Conservation (phyloP, 1,140 invertebrate species). For the Leptinotarsa lineolata region DNA sequence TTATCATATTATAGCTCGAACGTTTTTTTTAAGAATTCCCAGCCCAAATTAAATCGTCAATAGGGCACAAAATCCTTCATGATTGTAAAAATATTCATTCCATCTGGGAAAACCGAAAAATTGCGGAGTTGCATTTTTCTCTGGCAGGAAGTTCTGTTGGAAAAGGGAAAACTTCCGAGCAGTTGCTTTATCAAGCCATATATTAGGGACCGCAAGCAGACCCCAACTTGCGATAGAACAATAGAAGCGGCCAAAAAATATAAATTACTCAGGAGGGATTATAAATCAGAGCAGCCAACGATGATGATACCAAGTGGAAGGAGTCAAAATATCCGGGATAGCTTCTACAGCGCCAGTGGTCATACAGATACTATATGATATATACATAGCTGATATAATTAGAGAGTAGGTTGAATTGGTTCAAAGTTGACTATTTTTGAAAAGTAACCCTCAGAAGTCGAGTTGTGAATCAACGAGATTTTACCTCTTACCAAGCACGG, state of each 20-base stretch:
- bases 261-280: conserved; percentile 25
- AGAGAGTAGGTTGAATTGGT: too few relatives aligned
- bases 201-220: conserved; percentile 19
- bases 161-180: conserved; percentile 27
- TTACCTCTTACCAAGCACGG: too few relatives aligned
- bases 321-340: not conserved
- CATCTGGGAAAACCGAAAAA: not conserved
- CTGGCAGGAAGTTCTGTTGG: conserved; percentile 11
- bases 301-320: conserved; percentile 17
- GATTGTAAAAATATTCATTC: not conserved
- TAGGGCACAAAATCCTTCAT: not conserved
- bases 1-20: too few relatives aligned
- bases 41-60: too few relatives aligned
- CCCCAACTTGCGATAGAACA: conserved; percentile 22
- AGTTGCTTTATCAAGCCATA: conserved; percentile 23
- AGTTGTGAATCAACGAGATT: too few relatives aligned
- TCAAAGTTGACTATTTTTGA: too few relatives aligned
- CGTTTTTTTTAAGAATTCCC: too few relatives aligned
- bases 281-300: conserved; percentile 19
- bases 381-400: too few relatives aligned
- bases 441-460: too few relatives aligned
- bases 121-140: conserved; percentile 22
- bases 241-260: conserved; percentile 14
- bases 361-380: too few relatives aligned
- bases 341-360: too few relatives aligned